Evolutionary conservation across 2,113 vertebrate genomes (phyloP).

Genomic region (Alaudala cheleensis): DNA sequence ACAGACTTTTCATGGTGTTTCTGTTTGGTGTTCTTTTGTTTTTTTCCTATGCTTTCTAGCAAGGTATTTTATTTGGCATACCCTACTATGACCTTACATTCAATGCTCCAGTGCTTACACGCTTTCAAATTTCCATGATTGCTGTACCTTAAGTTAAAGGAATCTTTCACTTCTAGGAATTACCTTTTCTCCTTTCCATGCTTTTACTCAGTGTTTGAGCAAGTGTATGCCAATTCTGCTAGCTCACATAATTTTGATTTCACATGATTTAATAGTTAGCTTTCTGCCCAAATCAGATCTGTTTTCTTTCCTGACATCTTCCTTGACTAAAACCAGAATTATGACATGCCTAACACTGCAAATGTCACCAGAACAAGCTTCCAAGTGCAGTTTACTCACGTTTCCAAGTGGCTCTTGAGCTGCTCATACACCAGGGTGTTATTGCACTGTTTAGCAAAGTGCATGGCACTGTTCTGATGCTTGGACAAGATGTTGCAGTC

Average conservation of each 20-base stretch:
- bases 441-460: slow-evolving; percentile 91
- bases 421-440: slow-evolving; percentile 87
- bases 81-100: neutral
- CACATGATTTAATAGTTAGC: neutral
- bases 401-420: slow-evolving; percentile 87
- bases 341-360: neutral
- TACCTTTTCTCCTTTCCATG: neutral
- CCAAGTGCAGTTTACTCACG: slow-evolving; percentile 77
- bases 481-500: slow-evolving; percentile 95
- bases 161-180: neutral
- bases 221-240: neutral
- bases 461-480: slow-evolving; percentile 88
- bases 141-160: neutral
- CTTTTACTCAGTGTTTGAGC: neutral
- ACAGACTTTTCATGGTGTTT: neutral
- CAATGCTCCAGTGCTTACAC: neutral
- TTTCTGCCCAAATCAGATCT: neutral
- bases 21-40: neutral
- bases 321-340: neutral
- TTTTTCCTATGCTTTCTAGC: neutral
- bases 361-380: neutral
- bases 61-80: neutral
- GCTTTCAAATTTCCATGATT: accelerated
- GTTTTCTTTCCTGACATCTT: neutral
- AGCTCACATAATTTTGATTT: neutral